Evolutionary conservation across 2,113 vertebrate genomes (phyloP).

Genomic region (Grantiella picta): DNA sequence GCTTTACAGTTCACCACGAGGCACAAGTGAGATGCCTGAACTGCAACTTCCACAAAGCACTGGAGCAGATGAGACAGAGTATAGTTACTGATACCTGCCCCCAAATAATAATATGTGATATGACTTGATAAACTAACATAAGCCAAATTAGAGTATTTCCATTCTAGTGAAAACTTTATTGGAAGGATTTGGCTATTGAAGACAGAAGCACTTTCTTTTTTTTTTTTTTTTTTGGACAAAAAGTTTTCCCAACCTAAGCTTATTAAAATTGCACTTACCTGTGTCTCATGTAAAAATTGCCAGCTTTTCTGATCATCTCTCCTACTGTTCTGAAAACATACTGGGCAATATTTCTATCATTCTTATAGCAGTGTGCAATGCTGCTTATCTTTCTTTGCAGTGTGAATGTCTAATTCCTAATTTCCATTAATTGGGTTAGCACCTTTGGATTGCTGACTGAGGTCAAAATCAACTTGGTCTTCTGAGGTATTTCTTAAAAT

Average conservation of each 20-base stretch:
- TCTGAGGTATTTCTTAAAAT: background rate
- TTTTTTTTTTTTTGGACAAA: background rate
- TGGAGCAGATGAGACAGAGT: background rate
- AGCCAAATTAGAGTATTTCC: background rate
- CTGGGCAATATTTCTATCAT: background rate
- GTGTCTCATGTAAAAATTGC: background rate
- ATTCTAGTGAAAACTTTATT: background rate
- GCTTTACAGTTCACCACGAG: accelerated
- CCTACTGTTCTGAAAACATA: background rate
- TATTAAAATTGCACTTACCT: background rate
- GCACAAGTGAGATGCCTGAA: background rate
- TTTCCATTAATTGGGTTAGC: background rate
- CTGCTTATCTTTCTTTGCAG: background rate
- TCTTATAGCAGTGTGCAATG: background rate
- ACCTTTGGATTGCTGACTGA: background rate
- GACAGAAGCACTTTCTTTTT: background rate
- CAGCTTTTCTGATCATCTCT: background rate
- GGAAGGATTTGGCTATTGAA: background rate
- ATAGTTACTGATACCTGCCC: background rate
- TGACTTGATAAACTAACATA: background rate
- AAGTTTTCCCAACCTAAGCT: background rate
- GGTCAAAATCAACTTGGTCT: background rate
- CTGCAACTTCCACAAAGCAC: background rate
- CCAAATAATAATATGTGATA: background rate
- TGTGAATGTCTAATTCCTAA: background rate